Evolutionary conservation across 2,797 vertebrate genomes (phyloP).

Genomic region (Carapus acus): DNA sequence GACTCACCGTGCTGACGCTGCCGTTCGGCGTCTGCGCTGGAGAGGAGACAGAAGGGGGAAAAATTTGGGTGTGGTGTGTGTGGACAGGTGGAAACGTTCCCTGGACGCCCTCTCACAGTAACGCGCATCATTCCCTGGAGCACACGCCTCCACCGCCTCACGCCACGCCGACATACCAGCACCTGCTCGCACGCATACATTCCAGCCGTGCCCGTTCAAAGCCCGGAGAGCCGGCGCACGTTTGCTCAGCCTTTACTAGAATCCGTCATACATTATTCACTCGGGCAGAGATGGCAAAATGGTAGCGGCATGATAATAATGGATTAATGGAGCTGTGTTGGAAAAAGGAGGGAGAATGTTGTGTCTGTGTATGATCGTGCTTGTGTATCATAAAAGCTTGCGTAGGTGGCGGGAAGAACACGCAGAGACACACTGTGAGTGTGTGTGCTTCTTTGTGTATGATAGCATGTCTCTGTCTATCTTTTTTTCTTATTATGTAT

Average conservation of each 20-base stretch:
- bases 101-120: neutral
- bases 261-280: conserved; percentile 67
- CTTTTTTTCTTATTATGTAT: no score
- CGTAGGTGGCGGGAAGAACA: no score
- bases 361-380: conserved; percentile 28
- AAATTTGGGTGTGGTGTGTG: neutral
- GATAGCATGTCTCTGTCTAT: no score
- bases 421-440: no score
- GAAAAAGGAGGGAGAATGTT: conserved; percentile 37
- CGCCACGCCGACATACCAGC: neutral
- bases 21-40: conserved; percentile 45
- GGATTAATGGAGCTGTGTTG: conserved; percentile 69
- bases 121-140: no score
- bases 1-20: conserved; percentile 51
- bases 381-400: conserved; percentile 12
- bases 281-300: conserved; percentile 37
- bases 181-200: conserved; percentile 55
- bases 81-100: conserved; percentile 1
- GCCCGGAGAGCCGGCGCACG: conserved; percentile 48
- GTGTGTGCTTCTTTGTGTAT: no score
- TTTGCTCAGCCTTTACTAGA: conserved; percentile 56
- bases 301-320: conserved; percentile 61
- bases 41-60: neutral
- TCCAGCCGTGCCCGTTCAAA: conserved; percentile 57
- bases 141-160: no score